Percentiles rank a stretch among this genome's conserved stretches.
Conservation (phyloP, 2,113 vertebrate species). For the Ceuthmochares aereus region DNA sequence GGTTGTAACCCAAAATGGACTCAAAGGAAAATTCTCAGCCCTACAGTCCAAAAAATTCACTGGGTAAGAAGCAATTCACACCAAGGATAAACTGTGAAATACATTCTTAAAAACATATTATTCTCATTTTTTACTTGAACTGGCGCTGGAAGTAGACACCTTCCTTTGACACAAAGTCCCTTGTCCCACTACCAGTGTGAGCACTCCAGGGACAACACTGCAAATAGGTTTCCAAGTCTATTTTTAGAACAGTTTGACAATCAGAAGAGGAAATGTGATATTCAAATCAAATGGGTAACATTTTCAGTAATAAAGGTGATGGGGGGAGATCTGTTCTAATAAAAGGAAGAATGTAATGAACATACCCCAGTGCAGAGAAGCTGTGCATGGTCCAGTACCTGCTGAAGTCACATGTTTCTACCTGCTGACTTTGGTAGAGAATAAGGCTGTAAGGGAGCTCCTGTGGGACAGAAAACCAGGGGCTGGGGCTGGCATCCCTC, state of each 20-base stretch:
- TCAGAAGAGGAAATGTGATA: background rate
- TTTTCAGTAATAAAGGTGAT: background rate
- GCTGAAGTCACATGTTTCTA: background rate
- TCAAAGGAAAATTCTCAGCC: conserved; percentile 25
- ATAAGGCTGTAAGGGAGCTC: background rate
- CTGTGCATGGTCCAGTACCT: background rate
- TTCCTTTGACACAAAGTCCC: conserved; percentile 8
- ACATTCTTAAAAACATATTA: conserved; percentile 65
- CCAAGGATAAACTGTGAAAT: conserved; percentile 67
- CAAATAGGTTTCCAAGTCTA: conserved; percentile 48
- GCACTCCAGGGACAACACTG: conserved; percentile 30
- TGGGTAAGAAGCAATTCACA: conserved; percentile 69
- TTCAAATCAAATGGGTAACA: conserved; percentile 24
- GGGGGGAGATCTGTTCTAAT: background rate
- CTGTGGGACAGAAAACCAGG: background rate
- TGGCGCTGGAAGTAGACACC: background rate
- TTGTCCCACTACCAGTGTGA: background rate
- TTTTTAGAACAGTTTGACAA: conserved; percentile 11
- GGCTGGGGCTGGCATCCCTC: background rate
- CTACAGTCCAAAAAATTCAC: conserved; percentile 29
- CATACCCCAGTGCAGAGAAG: background rate
- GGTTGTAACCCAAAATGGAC: background rate
- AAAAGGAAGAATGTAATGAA: background rate
- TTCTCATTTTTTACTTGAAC: conserved; percentile 18
- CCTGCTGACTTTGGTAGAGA: background rate